A percentile compares a stretch with the other conserved stretches of the same genome.
Evolutionary conservation across 2,113 vertebrate genomes (phyloP).

Genomic region (Callospermophilus lateralis): DNA sequence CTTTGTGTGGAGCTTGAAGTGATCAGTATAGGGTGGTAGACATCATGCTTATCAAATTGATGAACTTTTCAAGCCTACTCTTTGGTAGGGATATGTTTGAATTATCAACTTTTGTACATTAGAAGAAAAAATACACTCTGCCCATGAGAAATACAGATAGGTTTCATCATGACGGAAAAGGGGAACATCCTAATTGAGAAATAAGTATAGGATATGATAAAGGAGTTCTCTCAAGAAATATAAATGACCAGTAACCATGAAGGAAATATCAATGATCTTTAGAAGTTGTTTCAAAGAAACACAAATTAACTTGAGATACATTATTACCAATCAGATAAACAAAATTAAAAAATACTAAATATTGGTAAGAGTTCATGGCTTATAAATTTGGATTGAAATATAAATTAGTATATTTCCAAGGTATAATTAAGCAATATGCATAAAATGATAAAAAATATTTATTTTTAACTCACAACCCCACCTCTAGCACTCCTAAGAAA

Average conservation of each 20-base stretch:
- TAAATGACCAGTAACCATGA: background rate
- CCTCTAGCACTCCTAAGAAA: background rate
- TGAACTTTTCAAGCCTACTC: background rate
- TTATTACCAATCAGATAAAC: background rate
- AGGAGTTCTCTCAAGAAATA: conserved; percentile 21
- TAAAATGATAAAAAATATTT: conserved; percentile 8
- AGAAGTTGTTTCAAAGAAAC: conserved; percentile 25
- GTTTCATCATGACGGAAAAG: conserved; percentile 9
- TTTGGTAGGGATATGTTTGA: background rate
- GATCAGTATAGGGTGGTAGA: background rate
- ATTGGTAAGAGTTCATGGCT: background rate
- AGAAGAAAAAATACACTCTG: background rate
- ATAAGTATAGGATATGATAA: background rate
- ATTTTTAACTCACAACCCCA: background rate
- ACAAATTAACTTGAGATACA: background rate
- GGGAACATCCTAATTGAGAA: background rate
- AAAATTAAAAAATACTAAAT: conserved; percentile 2
- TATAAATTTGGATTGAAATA: conserved; percentile 35
- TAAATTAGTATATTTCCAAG: background rate
- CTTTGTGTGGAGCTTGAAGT: background rate
- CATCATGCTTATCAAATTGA: background rate
- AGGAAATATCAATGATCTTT: background rate
- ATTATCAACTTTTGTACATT: background rate
- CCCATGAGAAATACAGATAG: background rate
- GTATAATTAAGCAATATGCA: background rate